These are phyloP conservation scores for Neomorphus geoffroyi DNA, from an alignment of 2,797 vertebrate genomes.

Conservation along the genomic window DNA sequence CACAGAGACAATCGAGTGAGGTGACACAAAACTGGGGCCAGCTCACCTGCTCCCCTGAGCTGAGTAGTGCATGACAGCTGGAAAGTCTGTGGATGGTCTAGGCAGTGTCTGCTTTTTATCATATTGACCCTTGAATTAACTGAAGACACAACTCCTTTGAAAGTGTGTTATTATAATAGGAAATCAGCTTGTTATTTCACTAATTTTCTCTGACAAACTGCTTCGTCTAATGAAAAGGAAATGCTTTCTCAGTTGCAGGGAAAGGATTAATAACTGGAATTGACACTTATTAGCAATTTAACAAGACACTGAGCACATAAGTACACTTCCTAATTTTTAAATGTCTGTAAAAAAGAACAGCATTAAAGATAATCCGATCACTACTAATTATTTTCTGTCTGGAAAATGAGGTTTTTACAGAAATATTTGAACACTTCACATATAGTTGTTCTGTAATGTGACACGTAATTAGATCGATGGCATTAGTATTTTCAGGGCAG, in stretches of 20 bases:
- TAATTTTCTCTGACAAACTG: background rate
- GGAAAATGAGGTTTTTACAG: background rate
- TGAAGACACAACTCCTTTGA: background rate
- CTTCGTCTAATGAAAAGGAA: background rate
- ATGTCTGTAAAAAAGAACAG: background rate
- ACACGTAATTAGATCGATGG: background rate
- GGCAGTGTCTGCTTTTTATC: background rate
- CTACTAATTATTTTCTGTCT: background rate
- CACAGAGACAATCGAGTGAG: background rate
- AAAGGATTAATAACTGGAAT: conserved; percentile 47
- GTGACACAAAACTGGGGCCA: background rate
- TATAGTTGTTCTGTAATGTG: background rate
- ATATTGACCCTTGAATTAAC: background rate
- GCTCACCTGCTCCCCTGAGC: background rate
- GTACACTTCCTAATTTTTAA: background rate
- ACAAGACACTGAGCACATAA: conserved; percentile 42
- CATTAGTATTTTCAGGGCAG: background rate
- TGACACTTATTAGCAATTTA: conserved; percentile 37
- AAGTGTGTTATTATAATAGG: background rate
- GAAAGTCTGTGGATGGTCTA: fast-evolving
- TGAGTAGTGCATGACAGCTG: background rate
- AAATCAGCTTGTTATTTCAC: background rate
- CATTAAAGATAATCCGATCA: background rate
- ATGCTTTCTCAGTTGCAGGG: background rate
- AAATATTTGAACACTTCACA: background rate